Conservation (phyloP, 2,888 invertebrate genomes). For the Drosophila stalkeri region DNA sequence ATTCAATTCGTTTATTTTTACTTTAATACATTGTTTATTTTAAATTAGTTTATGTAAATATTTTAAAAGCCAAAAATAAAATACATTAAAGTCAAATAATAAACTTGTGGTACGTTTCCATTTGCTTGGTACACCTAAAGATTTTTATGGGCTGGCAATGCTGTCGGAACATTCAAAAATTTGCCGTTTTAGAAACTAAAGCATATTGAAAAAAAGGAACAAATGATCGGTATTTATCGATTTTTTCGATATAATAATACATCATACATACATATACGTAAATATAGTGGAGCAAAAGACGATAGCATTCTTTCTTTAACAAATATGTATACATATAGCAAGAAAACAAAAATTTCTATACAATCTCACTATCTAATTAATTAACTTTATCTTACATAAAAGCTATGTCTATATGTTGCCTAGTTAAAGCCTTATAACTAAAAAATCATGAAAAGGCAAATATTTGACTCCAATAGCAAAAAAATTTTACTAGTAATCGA, state of each 20-base stretch:
- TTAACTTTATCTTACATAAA: too few relatives aligned
- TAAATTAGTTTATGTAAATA: slow-evolving; percentile 1
- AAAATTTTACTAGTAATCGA: neutral
- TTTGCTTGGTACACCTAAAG: neutral
- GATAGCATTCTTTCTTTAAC: too few relatives aligned
- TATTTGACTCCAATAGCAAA: neutral
- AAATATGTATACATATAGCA: too few relatives aligned
- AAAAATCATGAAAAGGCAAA: too few relatives aligned
- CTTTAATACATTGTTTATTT: neutral
- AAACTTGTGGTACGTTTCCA: neutral
- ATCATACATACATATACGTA: too few relatives aligned
- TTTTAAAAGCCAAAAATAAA: neutral
- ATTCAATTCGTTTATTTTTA: neutral
- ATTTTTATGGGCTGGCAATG: neutral
- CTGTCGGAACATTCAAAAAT: neutral
- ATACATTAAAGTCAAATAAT: neutral
- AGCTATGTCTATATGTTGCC: too few relatives aligned
- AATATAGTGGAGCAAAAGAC: too few relatives aligned
- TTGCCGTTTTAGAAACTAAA: neutral
- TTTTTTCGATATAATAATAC: too few relatives aligned
- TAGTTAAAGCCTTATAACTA: too few relatives aligned
- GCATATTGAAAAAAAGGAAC: neutral
- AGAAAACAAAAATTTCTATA: too few relatives aligned
- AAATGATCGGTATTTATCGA: neutral
- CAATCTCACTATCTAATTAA: too few relatives aligned